Evolutionary conservation across 2,888 invertebrate genomes (phyloP), one percentile per base, ranked within the genome.

Genomic region (Hirtodrosophila alboralis): DNA sequence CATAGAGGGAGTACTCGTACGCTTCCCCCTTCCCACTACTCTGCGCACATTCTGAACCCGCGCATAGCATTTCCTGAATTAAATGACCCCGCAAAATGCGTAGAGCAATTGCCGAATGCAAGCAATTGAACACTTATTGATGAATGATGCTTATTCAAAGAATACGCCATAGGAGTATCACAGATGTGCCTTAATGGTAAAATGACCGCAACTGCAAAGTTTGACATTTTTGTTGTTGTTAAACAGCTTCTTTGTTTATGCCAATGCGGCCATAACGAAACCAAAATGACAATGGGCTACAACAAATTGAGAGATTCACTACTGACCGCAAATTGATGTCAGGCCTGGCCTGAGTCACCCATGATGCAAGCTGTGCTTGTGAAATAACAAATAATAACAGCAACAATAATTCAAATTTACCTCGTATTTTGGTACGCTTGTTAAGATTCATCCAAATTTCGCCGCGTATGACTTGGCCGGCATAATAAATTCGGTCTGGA

Each of bases 361-460:
- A 59, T 79, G 61, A 75, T 62, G 65, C 73, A 74, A 62, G 58
- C 51, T 26, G 13, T 14, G 45, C 27, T 62, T 69, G 49, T 38
- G 54, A 54, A 67, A 59, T 60, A 37, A 16, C 16, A 33, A 56
- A 52, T 14, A 60, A 40, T 37, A 44, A 43, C 31, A 31, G 23
- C 1, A 52, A 38, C 9, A 49, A 18, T n/a, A 18, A 36, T 33
- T 64, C 3, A 9, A 48, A 81, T 88, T 88, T 87, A 90, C 90
- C 90, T 63, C 89, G 84, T 49, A 90, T 90, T 79, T 90, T 90
- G 0, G 89, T 87, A 51, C 90, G 89, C 67, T 90, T 90, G 41
- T 73, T 79, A n/a, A 90, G 65, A 70, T 89, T 89, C 67, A 90
- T 78, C 77, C 87, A 89, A 51, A 90, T 89, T 64, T 89, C 86